phyloP scores from a whole-genome alignment of 2,888 invertebrate genomes.

The Osmoderma eremita region DNA sequence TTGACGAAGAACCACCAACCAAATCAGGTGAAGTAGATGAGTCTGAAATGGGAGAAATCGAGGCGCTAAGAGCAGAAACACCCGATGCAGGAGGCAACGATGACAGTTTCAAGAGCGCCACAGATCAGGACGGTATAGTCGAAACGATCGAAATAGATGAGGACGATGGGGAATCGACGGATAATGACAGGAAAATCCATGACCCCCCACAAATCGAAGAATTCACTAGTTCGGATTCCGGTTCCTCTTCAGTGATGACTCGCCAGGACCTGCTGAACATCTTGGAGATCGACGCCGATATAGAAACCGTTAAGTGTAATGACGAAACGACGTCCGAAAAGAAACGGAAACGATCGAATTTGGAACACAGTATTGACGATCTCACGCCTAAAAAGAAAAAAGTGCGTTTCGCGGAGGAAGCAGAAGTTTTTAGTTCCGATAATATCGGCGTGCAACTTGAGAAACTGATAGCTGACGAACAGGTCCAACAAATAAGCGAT shows the following conservation, averaged over 20 bases:
- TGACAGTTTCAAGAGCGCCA: too few relatives aligned
- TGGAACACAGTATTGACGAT: conserved; percentile 35
- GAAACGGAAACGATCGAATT: not conserved
- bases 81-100: too few relatives aligned
- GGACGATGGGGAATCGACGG: too few relatives aligned
- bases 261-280: conserved; percentile 37
- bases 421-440: conserved; percentile 20
- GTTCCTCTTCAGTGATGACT: conserved; percentile 23
- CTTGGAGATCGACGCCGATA: conserved; percentile 16
- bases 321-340: not conserved
- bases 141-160: too few relatives aligned
- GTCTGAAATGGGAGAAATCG: too few relatives aligned
- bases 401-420: conserved; percentile 29
- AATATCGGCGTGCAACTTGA: conserved; percentile 7
- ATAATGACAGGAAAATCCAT: too few relatives aligned
- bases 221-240: conserved; percentile 6
- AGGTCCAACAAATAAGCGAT: not conserved
- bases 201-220: not conserved
- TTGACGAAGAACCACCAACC: too few relatives aligned
- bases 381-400: conserved; percentile 26
- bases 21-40: too few relatives aligned
- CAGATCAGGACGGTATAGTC: too few relatives aligned
- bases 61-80: too few relatives aligned
- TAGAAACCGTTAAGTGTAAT: not conserved
- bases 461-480: conserved; percentile 22